Evolutionary conservation across 2,113 vertebrate genomes (phyloP).

Genomic region (Tringa solitaria): DNA sequence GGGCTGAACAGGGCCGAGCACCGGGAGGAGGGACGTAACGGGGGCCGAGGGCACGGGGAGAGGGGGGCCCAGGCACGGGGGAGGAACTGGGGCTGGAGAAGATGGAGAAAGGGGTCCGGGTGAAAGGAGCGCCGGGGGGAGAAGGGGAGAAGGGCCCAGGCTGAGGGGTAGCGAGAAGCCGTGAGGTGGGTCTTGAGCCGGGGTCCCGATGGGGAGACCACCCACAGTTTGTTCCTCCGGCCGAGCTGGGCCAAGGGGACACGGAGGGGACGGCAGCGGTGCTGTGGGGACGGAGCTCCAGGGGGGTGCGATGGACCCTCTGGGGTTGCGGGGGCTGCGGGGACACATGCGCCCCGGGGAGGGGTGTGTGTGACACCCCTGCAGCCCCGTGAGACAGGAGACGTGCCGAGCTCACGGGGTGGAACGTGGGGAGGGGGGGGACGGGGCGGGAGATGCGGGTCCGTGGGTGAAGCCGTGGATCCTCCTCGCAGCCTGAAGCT

Average conservation of each 20-base stretch:
- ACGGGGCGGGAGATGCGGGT: not conserved
- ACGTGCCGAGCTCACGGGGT: rapidly evolving
- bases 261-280: rapidly evolving
- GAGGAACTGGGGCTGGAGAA: not conserved
- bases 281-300: rapidly evolving
- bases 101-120: not conserved
- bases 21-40: not conserved
- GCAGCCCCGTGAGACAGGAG: not conserved
- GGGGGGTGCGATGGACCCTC: not conserved
- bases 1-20: not conserved
- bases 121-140: not conserved
- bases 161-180: not conserved
- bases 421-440: no score
- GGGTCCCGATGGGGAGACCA: not conserved
- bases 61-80: no score
- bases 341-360: not conserved
- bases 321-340: rapidly evolving
- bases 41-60: not conserved
- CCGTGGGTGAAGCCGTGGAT: rapidly evolving
- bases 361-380: not conserved
- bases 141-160: no score
- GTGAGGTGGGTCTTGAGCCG: rapidly evolving
- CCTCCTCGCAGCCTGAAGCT: conserved; percentile 75
- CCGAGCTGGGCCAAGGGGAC: not conserved
- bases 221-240: rapidly evolving